Evolutionary conservation across 2,888 invertebrate species (phyloP).

Genomic region (Epinotia brunnichana): DNA sequence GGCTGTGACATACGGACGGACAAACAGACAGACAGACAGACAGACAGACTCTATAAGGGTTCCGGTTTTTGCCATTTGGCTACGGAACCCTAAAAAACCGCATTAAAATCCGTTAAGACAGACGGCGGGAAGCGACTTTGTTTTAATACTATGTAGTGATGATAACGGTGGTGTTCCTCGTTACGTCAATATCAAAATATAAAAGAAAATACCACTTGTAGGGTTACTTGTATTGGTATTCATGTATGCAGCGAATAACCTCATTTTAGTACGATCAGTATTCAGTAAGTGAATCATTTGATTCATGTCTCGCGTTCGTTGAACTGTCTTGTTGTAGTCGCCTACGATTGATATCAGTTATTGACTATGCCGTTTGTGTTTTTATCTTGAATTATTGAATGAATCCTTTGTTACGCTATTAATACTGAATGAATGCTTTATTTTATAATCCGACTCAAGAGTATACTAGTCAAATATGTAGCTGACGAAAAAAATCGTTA

Average conservation of each 20-base stretch:
- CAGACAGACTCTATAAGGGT: too few species aligned
- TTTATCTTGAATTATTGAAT: constrained; percentile 15
- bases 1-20: too few species aligned
- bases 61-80: too few species aligned
- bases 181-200: neutral
- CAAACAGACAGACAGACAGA: too few species aligned
- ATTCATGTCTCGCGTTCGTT: constrained; percentile 33
- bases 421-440: too few species aligned
- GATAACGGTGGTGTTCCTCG: neutral
- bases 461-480: neutral
- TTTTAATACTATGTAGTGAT: too few species aligned
- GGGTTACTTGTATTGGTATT: neutral
- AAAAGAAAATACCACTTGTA: neutral
- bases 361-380: constrained; percentile 5
- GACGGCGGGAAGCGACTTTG: too few species aligned
- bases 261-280: constrained; percentile 17
- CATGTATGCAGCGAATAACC: constrained; percentile 5
- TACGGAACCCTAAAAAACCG: too few species aligned
- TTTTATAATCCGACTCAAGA: neutral
- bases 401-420: neutral
- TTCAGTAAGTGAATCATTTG: constrained; percentile 32
- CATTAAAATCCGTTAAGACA: too few species aligned
- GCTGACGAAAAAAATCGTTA: too few species aligned
- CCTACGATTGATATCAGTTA: constrained; percentile 15
- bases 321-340: constrained; percentile 24